Conservation (phyloP, 2,113 vertebrate species). For the Acinonyx jubatus region DNA sequence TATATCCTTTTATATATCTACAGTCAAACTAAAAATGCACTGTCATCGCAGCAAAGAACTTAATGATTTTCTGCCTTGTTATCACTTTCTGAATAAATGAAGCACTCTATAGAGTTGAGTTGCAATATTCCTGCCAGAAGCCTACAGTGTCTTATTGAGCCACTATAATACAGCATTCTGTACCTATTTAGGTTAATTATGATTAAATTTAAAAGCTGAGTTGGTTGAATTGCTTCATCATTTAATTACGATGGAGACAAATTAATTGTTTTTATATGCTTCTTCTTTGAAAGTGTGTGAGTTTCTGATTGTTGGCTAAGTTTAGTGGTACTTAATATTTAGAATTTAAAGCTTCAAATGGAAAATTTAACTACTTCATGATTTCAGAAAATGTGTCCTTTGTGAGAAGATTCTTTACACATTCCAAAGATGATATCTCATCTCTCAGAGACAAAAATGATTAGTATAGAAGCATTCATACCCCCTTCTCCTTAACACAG, state of each 20-base stretch:
- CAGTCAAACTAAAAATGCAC: constrained; percentile 69
- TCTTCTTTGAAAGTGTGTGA: constrained; percentile 33
- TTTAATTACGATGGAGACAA: constrained; percentile 67
- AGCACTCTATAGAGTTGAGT: constrained; percentile 35
- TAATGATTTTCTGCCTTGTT: constrained; percentile 71
- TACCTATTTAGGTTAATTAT: constrained; percentile 70
- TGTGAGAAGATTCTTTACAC: not conserved
- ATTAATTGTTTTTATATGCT: constrained; percentile 72
- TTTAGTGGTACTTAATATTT: constrained; percentile 45
- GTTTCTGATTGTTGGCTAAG: constrained; percentile 59
- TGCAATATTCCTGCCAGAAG: constrained; percentile 48
- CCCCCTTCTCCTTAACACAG: not conserved
- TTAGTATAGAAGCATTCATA: not conserved
- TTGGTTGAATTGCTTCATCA: constrained; percentile 58
- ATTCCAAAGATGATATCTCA: not conserved
- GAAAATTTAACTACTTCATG: constrained; percentile 55
- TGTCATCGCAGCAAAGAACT: constrained; percentile 66
- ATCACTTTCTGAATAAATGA: constrained; percentile 67
- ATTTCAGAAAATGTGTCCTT: not conserved
- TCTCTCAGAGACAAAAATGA: not conserved
- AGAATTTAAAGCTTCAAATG: constrained; percentile 49
- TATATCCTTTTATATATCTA: not conserved
- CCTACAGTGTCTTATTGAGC: constrained; percentile 21
- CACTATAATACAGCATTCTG: constrained; percentile 29
- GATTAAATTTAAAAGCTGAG: constrained; percentile 67